Evolutionary conservation across 2,797 vertebrate genomes (phyloP).

Genomic region (Phrynocephalus guinanensis): DNA sequence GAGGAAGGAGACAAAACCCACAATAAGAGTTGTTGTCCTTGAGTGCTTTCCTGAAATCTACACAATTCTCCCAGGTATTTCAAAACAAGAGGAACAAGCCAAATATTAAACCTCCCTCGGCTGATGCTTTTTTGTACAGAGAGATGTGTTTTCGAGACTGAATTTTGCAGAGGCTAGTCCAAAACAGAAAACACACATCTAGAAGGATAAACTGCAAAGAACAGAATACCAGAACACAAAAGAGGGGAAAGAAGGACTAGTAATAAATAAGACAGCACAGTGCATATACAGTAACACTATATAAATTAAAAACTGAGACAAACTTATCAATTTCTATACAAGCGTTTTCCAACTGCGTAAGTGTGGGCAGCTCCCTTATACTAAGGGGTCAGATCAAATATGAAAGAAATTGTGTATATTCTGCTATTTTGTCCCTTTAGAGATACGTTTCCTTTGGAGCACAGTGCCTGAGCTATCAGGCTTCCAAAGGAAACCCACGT

Average conservation of each 20-base stretch:
- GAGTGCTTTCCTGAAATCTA: constrained; percentile 39
- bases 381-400: too few species aligned
- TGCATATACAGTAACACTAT: too few species aligned
- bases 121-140: constrained; percentile 5
- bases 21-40: constrained; percentile 52
- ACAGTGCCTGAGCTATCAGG: too few species aligned
- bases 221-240: too few species aligned
- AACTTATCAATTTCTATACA: too few species aligned
- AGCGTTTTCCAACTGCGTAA: too few species aligned
- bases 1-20: constrained; percentile 37
- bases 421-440: too few species aligned
- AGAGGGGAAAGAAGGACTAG: neutral
- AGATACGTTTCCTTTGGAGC: too few species aligned
- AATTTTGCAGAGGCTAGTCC: neutral
- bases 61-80: constrained; percentile 28
- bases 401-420: too few species aligned
- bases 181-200: neutral
- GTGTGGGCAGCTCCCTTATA: too few species aligned
- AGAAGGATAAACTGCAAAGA: neutral
- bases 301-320: too few species aligned
- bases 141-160: constrained; percentile 2
- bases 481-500: too few species aligned
- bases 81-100: constrained; percentile 48
- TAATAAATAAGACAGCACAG: neutral
- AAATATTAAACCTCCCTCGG: constrained; percentile 27